Evolutionary conservation across 2,797 vertebrate species (phyloP).

Genomic region (Sebastes steindachneri): DNA sequence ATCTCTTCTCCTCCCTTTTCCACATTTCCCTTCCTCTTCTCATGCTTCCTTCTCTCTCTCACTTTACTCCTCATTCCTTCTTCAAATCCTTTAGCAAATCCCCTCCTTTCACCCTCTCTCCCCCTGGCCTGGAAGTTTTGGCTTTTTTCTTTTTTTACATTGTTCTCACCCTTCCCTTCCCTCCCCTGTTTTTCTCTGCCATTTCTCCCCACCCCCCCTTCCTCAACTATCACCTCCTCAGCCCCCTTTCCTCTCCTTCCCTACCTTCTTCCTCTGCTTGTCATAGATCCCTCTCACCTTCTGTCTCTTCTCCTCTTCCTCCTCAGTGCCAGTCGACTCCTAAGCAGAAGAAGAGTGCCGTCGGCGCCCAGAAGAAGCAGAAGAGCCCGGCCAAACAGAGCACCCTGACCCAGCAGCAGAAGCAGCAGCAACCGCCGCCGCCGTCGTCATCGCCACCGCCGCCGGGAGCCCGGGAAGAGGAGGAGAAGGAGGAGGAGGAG

Average conservation of each 20-base stretch:
- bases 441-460: neutral
- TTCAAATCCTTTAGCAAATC: constrained; percentile 13
- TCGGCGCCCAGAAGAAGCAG: constrained; percentile 72
- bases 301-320: constrained; percentile 26
- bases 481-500: constrained; percentile 50
- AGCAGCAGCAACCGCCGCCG: constrained; percentile 11
- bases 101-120: neutral
- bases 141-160: constrained; percentile 6
- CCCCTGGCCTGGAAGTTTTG: constrained; percentile 35
- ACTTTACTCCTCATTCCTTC: neutral
- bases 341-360: constrained; percentile 80
- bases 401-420: constrained; percentile 40
- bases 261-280: neutral
- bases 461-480: constrained; percentile 24
- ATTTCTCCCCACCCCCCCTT: constrained; percentile 22
- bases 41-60: neutral
- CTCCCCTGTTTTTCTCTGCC: constrained; percentile 1
- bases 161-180: constrained; percentile 17
- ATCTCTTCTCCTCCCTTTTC: neutral
- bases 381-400: constrained; percentile 67
- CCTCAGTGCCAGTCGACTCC: constrained; percentile 81
- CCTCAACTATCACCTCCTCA: neutral
- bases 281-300: constrained; percentile 25
- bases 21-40: neutral
- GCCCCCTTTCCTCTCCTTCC: neutral